Evolutionary conservation across 2,113 vertebrate genomes (phyloP).

Genomic region (Jacana jacana): DNA sequence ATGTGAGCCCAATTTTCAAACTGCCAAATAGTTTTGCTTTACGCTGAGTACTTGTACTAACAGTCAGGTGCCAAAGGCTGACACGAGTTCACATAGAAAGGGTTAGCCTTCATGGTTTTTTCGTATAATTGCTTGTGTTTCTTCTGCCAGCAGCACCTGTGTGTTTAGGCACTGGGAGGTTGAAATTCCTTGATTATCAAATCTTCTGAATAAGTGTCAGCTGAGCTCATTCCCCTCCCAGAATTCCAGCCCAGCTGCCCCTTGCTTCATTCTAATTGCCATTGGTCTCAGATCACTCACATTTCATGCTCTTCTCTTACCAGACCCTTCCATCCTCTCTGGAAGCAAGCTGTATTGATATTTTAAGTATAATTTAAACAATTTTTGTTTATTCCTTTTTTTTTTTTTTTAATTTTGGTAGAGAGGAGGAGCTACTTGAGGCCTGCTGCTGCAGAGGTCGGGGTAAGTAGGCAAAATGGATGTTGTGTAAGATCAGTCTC

Average conservation of each 20-base stretch:
- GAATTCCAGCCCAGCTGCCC: background rate
- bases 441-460: background rate
- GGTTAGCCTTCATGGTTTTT: background rate
- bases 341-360: background rate
- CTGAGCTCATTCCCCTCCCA: background rate
- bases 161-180: background rate
- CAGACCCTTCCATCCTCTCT: background rate
- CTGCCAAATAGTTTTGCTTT: conserved; percentile 32
- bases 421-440: background rate
- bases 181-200: background rate
- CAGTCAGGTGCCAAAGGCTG: conserved; percentile 26
- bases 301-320: background rate
- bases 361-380: background rate
- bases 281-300: background rate
- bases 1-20: background rate
- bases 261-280: background rate
- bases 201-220: background rate
- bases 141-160: conserved; percentile 9
- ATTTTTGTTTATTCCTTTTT: background rate
- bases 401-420: background rate
- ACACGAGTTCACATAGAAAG: background rate
- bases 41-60: background rate
- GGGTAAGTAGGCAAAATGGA: background rate
- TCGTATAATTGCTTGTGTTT: background rate
- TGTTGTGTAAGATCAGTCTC: rapidly evolving